These are phyloP conservation scores for Mayetiola destructor DNA, from an alignment of 2,888 invertebrate species.

Conservation along the genomic window DNA sequence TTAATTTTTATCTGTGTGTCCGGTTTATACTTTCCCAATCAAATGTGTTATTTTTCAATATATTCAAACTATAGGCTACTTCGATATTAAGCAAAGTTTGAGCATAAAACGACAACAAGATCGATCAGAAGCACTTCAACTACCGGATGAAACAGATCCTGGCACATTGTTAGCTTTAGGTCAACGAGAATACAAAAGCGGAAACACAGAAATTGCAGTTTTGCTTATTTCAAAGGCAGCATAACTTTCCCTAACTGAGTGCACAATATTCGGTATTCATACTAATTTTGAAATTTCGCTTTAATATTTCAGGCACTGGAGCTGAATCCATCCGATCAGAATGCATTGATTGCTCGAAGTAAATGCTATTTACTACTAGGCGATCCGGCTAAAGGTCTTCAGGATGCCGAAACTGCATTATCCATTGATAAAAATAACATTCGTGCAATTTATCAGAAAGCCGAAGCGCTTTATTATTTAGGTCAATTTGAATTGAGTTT, in stretches of 20 bases:
- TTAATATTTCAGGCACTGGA: conserved; percentile 61
- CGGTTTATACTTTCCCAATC: not conserved
- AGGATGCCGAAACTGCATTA: conserved; percentile 72
- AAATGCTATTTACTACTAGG: conserved; percentile 78
- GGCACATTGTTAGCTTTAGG: conserved; percentile 61
- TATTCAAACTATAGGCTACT: conserved; percentile 48
- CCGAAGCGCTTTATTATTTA: conserved; percentile 79
- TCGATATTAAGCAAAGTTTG: conserved; percentile 73
- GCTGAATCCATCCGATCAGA: conserved; percentile 67
- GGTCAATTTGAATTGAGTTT: conserved; percentile 88
- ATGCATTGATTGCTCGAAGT: conserved; percentile 75
- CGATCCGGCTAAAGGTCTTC: conserved; percentile 63
- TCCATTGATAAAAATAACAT: conserved; percentile 55
- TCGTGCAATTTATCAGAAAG: conserved; percentile 72
- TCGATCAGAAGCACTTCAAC: conserved; percentile 51
- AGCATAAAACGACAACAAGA: conserved; percentile 67
- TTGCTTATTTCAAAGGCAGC: conserved; percentile 62
- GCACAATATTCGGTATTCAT: too few species aligned
- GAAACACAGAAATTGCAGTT: conserved; percentile 55
- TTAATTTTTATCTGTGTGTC: not conserved
- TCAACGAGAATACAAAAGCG: conserved; percentile 58
- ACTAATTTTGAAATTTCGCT: not conserved
- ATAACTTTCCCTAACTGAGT: not conserved
- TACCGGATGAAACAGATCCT: conserved; percentile 67
- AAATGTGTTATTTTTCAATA: too few species aligned